A percentile compares a stretch with the other conserved stretches of the same genome.
phyloP scores from a whole-genome alignment of 2,113 vertebrate genomes.

The Rissa tridactyla region DNA sequence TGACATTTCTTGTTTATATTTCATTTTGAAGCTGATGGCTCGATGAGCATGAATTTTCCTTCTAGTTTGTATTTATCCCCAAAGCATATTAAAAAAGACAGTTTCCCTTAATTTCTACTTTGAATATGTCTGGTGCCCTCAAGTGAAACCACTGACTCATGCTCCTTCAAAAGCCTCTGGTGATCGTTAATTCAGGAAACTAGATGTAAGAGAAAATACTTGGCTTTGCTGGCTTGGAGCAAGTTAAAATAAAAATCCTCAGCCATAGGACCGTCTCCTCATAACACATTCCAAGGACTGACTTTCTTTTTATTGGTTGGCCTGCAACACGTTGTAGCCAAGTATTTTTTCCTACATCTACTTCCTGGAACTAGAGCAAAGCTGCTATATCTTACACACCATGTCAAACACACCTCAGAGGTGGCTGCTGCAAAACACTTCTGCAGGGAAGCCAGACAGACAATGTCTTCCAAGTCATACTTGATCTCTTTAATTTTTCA shows the following conservation, averaged over 20 bases:
- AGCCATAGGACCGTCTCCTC: background rate
- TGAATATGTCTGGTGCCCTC: constrained; percentile 32
- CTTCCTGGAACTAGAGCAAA: background rate
- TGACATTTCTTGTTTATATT: constrained; percentile 28
- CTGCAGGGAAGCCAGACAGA: background rate
- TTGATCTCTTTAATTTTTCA: background rate
- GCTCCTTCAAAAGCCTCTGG: constrained; percentile 31
- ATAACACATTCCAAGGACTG: background rate
- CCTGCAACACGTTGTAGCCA: background rate
- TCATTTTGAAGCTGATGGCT: constrained; percentile 15
- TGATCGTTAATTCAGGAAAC: constrained; percentile 40
- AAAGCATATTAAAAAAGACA: constrained; percentile 40
- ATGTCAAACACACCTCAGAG: background rate
- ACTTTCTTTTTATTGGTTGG: background rate
- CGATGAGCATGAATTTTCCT: constrained; percentile 7
- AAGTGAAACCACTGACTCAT: constrained; percentile 58
- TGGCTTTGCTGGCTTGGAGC: constrained; percentile 8
- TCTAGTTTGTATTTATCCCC: constrained; percentile 32
- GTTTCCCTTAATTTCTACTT: constrained; percentile 32
- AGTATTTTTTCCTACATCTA: background rate
- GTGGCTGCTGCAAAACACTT: background rate
- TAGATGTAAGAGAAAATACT: constrained; percentile 8
- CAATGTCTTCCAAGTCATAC: background rate
- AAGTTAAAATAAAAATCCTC: constrained; percentile 7
- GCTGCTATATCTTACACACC: background rate